phyloP scores from a whole-genome alignment of 1,140 invertebrate genomes.

The Conus ventricosus region DNA sequence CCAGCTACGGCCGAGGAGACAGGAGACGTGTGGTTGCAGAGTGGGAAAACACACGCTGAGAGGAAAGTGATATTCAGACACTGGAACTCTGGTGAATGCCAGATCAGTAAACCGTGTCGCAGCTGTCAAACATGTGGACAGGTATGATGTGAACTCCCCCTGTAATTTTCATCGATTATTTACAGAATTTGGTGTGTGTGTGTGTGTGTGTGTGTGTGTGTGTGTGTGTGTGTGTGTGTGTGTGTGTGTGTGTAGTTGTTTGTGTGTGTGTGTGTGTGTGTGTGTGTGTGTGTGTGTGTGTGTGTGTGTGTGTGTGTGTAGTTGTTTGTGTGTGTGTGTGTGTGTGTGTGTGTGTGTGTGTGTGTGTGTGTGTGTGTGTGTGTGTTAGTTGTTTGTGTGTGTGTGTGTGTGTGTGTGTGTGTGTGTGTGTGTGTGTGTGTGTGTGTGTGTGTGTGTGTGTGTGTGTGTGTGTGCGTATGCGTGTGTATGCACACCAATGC shows the following conservation, averaged over 20 bases:
- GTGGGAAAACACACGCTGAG: neutral
- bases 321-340: neutral
- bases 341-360: neutral
- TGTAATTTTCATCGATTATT: neutral
- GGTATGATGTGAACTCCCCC: neutral
- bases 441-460: no score
- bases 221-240: neutral
- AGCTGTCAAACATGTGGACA: neutral
- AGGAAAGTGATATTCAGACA: neutral
- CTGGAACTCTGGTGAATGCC: neutral
- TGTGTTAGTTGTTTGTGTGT: no score
- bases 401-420: no score
- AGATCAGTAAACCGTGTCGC: neutral
- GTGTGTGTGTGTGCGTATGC: no score
- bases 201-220: neutral
- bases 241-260: neutral
- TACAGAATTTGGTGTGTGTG: neutral
- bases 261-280: neutral
- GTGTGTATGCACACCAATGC: no score
- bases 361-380: conserved; percentile 2
- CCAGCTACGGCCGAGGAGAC: neutral
- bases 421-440: no score
- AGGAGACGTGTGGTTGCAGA: neutral
- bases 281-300: neutral
- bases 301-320: neutral